A percentile compares a stretch with the other conserved stretches of the same genome.
Conservation (phyloP, 2,888 invertebrate species). For the Emmelina monodactyla region DNA sequence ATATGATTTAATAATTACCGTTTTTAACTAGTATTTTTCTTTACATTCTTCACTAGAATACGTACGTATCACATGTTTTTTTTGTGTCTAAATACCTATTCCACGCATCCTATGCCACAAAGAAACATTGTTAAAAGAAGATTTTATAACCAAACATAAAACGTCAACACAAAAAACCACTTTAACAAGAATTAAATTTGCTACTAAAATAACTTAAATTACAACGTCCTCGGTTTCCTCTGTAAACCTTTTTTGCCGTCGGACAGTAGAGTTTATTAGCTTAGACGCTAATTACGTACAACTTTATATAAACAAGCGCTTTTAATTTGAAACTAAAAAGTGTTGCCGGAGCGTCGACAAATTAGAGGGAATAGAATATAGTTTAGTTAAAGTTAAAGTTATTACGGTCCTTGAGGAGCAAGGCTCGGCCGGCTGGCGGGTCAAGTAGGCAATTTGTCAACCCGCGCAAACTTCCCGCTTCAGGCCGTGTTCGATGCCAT, state of each 20-base stretch:
- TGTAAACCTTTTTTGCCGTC: neutral
- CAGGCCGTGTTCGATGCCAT: slow-evolving; percentile 61
- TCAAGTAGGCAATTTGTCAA: slow-evolving; percentile 68
- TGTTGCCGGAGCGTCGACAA: slow-evolving; percentile 40
- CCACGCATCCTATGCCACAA: neutral
- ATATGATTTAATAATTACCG: too few species aligned
- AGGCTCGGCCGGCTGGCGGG: slow-evolving; percentile 52
- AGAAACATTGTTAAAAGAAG: neutral
- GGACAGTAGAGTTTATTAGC: slow-evolving; percentile 1
- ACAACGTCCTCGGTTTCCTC: neutral
- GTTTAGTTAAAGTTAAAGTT: slow-evolving; percentile 66
- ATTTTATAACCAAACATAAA: neutral
- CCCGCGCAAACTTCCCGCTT: slow-evolving; percentile 58
- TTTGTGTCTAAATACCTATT: neutral
- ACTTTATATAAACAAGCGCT: slow-evolving; percentile 22
- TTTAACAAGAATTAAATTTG: too few species aligned
- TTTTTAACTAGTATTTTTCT: too few species aligned
- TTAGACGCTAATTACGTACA: slow-evolving; percentile 12
- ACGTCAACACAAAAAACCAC: too few species aligned
- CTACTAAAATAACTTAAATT: slow-evolving; percentile 1
- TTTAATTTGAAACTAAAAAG: slow-evolving; percentile 46
- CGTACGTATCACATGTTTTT: neutral
- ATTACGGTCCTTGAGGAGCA: slow-evolving; percentile 62
- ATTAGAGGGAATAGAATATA: slow-evolving; percentile 64
- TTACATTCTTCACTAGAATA: too few species aligned